These are phyloP conservation scores for Mus spicilegus DNA, from an alignment of 2,113 vertebrate species.

Conservation along the genomic window DNA sequence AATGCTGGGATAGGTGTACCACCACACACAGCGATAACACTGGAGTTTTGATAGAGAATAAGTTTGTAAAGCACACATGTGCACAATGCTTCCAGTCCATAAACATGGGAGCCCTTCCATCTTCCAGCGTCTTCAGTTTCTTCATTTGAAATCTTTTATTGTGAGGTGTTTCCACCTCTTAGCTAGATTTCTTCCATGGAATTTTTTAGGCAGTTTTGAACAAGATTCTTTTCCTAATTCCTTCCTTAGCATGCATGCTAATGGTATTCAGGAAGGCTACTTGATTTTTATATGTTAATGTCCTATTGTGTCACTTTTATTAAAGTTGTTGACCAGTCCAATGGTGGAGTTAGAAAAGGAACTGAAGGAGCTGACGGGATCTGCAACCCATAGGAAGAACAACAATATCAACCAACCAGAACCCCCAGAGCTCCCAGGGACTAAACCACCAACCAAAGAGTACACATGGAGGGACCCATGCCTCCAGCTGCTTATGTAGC, in stretches of 20 bases:
- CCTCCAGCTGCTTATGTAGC: no score
- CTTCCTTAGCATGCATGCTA: neutral
- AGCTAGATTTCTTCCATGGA: neutral
- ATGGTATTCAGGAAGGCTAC: neutral
- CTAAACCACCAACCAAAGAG: no score
- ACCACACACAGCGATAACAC: neutral
- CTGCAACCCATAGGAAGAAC: no score
- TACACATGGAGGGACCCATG: no score
- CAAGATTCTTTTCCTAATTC: neutral
- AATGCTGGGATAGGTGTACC: neutral
- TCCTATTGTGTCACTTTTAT: neutral
- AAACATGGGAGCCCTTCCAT: neutral
- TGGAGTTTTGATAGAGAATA: neutral
- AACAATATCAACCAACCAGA: no score
- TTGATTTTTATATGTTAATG: neutral
- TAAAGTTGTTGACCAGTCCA: neutral
- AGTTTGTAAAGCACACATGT: neutral
- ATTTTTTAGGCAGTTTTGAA: neutral
- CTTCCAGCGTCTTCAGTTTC: neutral
- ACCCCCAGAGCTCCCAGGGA: no score
- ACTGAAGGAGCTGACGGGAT: no score
- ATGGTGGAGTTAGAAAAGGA: no score
- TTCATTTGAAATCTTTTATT: neutral
- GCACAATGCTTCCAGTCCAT: neutral
- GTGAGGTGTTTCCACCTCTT: neutral